phyloP scores from a whole-genome alignment of 2,888 invertebrate species.

The Trissolcus brochymenae region DNA sequence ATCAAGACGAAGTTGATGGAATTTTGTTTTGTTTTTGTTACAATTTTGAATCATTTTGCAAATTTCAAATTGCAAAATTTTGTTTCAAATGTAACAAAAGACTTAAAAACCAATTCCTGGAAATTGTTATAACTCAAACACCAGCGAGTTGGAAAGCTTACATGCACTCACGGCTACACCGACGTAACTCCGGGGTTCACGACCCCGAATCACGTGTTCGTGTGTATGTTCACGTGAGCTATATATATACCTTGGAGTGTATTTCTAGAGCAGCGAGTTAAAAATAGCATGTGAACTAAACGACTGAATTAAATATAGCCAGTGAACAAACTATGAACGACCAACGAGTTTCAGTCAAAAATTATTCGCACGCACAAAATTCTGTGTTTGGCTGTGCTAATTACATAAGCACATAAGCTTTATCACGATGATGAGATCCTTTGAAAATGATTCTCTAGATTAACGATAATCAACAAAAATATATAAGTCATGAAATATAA shows the following conservation, averaged over 20 bases:
- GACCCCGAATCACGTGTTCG: slow-evolving; percentile 56
- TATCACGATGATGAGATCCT: not conserved
- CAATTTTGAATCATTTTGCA: too few relatives aligned
- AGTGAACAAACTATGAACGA: slow-evolving; percentile 70
- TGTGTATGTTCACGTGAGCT: slow-evolving; percentile 6
- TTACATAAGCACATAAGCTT: slow-evolving; percentile 12
- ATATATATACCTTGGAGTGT: slow-evolving; percentile 63
- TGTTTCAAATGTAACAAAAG: too few relatives aligned
- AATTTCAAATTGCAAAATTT: too few relatives aligned
- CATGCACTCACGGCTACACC: slow-evolving; percentile 19
- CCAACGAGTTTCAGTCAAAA: slow-evolving; percentile 67
- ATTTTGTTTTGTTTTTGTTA: too few relatives aligned
- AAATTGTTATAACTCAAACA: not conserved
- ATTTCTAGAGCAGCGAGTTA: slow-evolving; percentile 72
- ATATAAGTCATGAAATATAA: too few relatives aligned
- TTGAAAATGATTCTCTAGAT: not conserved
- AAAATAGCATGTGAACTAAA: slow-evolving; percentile 72
- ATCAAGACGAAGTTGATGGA: too few relatives aligned
- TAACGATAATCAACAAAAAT: too few relatives aligned
- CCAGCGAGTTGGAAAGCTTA: slow-evolving; percentile 15
- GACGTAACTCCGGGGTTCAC: slow-evolving; percentile 58
- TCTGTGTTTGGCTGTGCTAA: slow-evolving; percentile 11
- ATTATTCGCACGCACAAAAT: slow-evolving; percentile 44
- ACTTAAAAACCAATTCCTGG: too few relatives aligned
- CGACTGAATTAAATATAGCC: slow-evolving; percentile 72